Evolutionary conservation across 2,888 invertebrate genomes (phyloP).

Genomic region (Leucoptera coffeella): DNA sequence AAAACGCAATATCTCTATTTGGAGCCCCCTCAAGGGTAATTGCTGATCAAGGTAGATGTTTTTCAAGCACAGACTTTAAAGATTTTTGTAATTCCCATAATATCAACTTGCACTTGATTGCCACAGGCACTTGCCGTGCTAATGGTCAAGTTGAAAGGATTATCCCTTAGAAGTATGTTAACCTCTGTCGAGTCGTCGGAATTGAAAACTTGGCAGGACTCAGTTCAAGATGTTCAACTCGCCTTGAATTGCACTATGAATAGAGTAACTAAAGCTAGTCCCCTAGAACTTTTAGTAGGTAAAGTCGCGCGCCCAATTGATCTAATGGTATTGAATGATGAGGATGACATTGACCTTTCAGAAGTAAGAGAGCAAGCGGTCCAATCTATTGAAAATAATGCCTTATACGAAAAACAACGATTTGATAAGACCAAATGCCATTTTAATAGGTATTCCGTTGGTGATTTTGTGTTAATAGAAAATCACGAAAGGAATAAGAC

Average conservation of each 20-base stretch:
- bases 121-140: slow-evolving; percentile 10
- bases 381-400: too few relatives aligned
- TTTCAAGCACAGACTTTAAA: slow-evolving; percentile 3
- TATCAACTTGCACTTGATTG: slow-evolving; percentile 10
- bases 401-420: too few relatives aligned
- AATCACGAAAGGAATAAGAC: too few relatives aligned
- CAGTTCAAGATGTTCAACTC: background rate
- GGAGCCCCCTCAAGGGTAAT: slow-evolving; percentile 7
- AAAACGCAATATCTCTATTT: slow-evolving; percentile 5
- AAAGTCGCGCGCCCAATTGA: slow-evolving; percentile 5
- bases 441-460: too few relatives aligned
- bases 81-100: slow-evolving; percentile 8
- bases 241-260: background rate
- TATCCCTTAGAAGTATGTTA: slow-evolving; percentile 4
- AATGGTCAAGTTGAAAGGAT: slow-evolving; percentile 12
- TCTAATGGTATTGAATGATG: background rate
- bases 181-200: background rate
- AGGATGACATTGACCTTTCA: background rate
- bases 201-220: background rate
- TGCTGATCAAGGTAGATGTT: slow-evolving; percentile 9
- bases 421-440: too few relatives aligned
- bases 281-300: slow-evolving; percentile 8
- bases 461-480: too few relatives aligned
- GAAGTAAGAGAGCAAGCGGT: too few relatives aligned
- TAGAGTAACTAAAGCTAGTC: background rate